phyloP scores from a whole-genome alignment of 2,113 vertebrate species.

The Dipodomys stephensi region DNA sequence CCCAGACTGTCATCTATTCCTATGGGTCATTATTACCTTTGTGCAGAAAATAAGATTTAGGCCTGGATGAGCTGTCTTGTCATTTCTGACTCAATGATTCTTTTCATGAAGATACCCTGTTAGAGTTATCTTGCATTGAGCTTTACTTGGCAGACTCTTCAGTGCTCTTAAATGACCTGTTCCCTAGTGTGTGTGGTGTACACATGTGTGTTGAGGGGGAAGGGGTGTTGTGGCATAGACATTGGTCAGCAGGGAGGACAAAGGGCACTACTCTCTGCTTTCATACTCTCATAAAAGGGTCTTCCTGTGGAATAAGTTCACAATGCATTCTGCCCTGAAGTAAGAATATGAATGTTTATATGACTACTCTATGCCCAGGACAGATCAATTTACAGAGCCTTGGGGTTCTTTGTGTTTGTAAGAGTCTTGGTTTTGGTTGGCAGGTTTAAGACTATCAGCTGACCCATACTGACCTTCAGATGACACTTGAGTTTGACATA shows the following conservation, averaged over 20 bases:
- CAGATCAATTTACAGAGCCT: not conserved
- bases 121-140: not conserved
- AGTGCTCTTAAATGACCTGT: not conserved
- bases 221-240: not conserved
- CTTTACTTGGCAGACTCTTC: not conserved
- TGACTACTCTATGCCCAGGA: not conserved
- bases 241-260: not conserved
- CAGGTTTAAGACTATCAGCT: not conserved
- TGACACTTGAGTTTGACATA: not conserved
- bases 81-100: not conserved
- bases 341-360: not conserved
- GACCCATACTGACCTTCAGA: not conserved
- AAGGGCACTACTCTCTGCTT: not conserved
- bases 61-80: not conserved
- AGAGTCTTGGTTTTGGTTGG: conserved; percentile 6
- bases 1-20: not conserved
- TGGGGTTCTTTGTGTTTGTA: not conserved
- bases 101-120: not conserved
- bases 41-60: not conserved
- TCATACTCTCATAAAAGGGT: not conserved
- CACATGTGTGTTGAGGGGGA: not conserved
- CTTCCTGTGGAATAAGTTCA: not conserved
- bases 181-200: too few species aligned
- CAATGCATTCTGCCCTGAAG: not conserved
- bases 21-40: not conserved